phyloP scores from a whole-genome alignment of 2,888 invertebrate species.

The Stenodera caucasica region DNA sequence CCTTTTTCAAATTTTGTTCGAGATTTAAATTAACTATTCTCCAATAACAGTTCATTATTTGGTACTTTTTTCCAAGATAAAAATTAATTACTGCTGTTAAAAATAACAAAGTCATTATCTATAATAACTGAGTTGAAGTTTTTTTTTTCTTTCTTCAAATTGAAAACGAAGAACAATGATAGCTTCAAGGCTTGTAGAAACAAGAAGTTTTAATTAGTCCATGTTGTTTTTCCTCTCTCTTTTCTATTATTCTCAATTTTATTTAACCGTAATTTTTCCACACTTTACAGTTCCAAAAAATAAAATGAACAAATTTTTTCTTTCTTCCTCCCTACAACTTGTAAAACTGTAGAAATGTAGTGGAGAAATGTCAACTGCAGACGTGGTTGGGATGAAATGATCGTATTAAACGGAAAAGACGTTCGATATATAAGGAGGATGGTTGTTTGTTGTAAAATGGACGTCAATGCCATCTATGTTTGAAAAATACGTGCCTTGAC shows the following conservation, averaged over 20 bases:
- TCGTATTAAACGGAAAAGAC: background rate
- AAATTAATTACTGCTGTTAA: background rate
- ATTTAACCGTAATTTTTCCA: background rate
- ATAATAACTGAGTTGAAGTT: background rate
- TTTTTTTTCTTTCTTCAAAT: background rate
- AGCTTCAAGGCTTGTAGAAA: background rate
- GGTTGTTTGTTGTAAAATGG: background rate
- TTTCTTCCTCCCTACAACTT: background rate
- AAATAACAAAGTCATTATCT: slow-evolving; percentile 1
- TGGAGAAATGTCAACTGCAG: slow-evolving; percentile 1
- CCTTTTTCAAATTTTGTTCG: background rate
- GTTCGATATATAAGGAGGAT: too few relatives aligned
- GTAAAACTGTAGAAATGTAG: background rate
- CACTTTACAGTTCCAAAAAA: too few relatives aligned
- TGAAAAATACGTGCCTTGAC: background rate
- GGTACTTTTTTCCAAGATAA: too few relatives aligned
- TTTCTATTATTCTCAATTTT: background rate
- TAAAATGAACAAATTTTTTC: too few relatives aligned
- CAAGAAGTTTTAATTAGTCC: background rate
- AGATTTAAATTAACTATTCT: too few relatives aligned
- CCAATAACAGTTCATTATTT: too few relatives aligned
- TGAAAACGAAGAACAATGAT: background rate
- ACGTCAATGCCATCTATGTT: background rate
- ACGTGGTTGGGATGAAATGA: background rate
- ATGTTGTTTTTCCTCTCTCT: background rate